These are phyloP conservation scores for Odontamblyopus rebecca DNA, from an alignment of 2,797 vertebrate species.

Conservation along the genomic window DNA sequence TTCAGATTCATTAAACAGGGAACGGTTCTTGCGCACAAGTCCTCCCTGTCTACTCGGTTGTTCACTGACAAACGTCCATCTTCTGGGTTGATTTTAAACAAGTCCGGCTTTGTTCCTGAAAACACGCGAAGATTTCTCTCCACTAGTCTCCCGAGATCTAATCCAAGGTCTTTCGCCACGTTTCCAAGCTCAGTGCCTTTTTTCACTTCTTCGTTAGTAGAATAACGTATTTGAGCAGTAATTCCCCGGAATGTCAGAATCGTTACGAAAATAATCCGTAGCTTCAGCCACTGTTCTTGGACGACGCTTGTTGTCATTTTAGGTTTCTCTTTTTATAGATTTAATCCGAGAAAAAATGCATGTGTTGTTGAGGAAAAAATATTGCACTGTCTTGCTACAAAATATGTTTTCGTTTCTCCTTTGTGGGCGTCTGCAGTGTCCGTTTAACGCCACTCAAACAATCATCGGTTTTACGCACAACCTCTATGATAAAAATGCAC, in stretches of 20 bases:
- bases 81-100: conserved; percentile 74
- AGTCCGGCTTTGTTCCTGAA: conserved; percentile 77
- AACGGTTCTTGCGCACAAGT: conserved; percentile 70
- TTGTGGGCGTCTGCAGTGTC: conserved; percentile 6
- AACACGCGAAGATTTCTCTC: conserved; percentile 74
- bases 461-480: neutral
- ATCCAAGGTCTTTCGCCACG: conserved; percentile 79
- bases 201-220: conserved; percentile 77
- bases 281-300: conserved; percentile 32
- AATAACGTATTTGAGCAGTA: conserved; percentile 73
- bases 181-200: conserved; percentile 72
- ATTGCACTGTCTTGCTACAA: neutral
- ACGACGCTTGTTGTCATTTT: conserved; percentile 49
- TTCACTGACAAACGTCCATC: conserved; percentile 75
- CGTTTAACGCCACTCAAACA: conserved; percentile 1
- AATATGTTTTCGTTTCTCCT: neutral
- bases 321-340: neutral
- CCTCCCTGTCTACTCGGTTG: conserved; percentile 79
- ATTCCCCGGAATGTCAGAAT: conserved; percentile 53
- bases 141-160: conserved; percentile 60
- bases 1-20: conserved; percentile 75
- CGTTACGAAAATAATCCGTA: conserved; percentile 38
- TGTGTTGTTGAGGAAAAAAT: neutral
- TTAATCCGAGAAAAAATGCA: neutral
- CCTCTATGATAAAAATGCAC: conserved; percentile 8